Conservation (phyloP, 2,797 vertebrate genomes). For the Chloroceryle inda region DNA sequence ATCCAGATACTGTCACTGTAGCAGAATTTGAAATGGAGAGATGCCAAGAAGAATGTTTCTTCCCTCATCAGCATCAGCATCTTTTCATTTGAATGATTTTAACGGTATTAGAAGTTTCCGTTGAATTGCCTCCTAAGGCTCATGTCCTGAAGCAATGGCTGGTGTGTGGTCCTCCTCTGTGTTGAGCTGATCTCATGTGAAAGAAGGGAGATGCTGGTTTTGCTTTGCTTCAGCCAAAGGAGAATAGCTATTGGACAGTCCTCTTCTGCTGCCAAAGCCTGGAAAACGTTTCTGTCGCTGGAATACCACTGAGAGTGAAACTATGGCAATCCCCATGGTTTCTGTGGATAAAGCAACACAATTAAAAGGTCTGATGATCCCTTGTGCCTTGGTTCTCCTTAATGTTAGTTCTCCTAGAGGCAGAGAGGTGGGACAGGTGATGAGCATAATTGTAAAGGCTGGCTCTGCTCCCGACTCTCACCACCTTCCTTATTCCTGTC, state of each 20-base stretch:
- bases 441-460: background rate
- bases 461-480: background rate
- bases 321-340: background rate
- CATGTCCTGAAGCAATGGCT: conserved; percentile 35
- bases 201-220: conserved; percentile 27
- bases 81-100: conserved; percentile 62
- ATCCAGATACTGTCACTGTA: conserved; percentile 73
- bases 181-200: conserved; percentile 38
- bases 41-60: conserved; percentile 52
- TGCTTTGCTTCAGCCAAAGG: conserved; percentile 21
- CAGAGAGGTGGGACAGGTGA: background rate
- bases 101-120: conserved; percentile 66
- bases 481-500: background rate
- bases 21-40: conserved; percentile 63
- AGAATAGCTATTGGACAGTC: conserved; percentile 12
- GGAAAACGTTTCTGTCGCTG: background rate
- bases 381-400: background rate
- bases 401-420: background rate
- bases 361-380: background rate
- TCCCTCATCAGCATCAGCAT: conserved; percentile 66
- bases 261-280: conserved; percentile 1
- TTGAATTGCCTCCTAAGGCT: conserved; percentile 56
- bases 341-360: background rate
- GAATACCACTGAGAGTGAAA: background rate
- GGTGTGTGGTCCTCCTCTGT: conserved; percentile 60